Evolutionary conservation across 2,888 invertebrate species (phyloP), one percentile per base, ranked within the genome.

Genomic region (Beris morrisii): DNA sequence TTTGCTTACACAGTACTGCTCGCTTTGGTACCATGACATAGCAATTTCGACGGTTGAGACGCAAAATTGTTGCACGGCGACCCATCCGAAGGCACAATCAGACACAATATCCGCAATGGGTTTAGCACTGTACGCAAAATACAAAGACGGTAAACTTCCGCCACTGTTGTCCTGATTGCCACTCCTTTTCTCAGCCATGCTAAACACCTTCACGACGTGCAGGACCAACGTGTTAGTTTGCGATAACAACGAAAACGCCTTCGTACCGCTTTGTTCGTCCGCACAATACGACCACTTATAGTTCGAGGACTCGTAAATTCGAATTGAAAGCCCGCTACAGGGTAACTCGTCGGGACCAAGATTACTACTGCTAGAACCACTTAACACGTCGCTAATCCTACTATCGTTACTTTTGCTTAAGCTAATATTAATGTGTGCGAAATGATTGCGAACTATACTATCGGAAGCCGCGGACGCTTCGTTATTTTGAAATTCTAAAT

Each of bases 21-120:
- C 90, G 0, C 89, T 88, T 68, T 87, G 86, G 12, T 83, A 78
- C 90, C 90, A 91, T 0, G 86, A 78, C 70, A 85, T 77, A 4
- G 81, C 78, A 50, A 83, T 83, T 71, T 88, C 85, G 67, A 87
- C 80, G 5, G 86, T 85, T 64, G 85, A 78, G 73, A 90, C 83
- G 75, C 90, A 90, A 76, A 87, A 87, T 72, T 87, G 87, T 56
- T 85, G 84, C 68, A 87, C 81, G 4, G 86, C 80, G 67, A 89
- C 85, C 88, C 89, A 90, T 0, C 89, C 89, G 72, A 87, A 90
- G 54, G 86, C 87, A 77, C 90, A 90, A 70, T 84, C 83, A 1
- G 86, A 86, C 30, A 87, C 85, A 3, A 88, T 77, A 30, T 85
- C 86, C 5, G 84, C 83, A 4, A 88, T 78, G 1, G 86, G 83